These are phyloP conservation scores for Cichladusa arquata DNA, from an alignment of 2,113 vertebrate species.

Conservation along the genomic window DNA sequence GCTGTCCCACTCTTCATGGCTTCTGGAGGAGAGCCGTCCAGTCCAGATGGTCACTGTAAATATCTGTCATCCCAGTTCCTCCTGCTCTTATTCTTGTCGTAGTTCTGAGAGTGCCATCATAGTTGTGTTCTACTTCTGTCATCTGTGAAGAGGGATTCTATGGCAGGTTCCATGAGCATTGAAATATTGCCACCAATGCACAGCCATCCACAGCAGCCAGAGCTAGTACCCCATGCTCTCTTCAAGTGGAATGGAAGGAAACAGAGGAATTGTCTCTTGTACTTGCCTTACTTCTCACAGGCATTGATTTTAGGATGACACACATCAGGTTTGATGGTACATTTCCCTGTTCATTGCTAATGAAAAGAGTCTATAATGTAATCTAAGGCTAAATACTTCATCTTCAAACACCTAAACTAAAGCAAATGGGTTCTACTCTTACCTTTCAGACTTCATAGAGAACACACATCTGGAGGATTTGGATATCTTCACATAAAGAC, in stretches of 20 bases:
- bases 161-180: background rate
- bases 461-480: background rate
- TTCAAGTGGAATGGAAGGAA: background rate
- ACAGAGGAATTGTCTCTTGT: background rate
- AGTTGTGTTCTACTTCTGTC: background rate
- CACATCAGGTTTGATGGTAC: background rate
- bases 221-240: background rate
- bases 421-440: background rate
- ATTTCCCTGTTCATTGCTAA: background rate
- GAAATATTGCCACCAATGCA: background rate
- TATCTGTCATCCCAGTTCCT: background rate
- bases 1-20: background rate
- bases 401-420: background rate
- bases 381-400: background rate
- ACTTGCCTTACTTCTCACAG: background rate
- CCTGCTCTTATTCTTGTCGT: background rate
- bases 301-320: background rate
- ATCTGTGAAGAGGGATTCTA: background rate
- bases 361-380: background rate
- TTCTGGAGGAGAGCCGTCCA: background rate
- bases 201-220: background rate
- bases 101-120: background rate
- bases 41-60: background rate
- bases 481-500: background rate
- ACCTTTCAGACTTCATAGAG: background rate